These are phyloP conservation scores for Drosophila histrio DNA, from an alignment of 2,888 invertebrate species.

Conservation along the genomic window DNA sequence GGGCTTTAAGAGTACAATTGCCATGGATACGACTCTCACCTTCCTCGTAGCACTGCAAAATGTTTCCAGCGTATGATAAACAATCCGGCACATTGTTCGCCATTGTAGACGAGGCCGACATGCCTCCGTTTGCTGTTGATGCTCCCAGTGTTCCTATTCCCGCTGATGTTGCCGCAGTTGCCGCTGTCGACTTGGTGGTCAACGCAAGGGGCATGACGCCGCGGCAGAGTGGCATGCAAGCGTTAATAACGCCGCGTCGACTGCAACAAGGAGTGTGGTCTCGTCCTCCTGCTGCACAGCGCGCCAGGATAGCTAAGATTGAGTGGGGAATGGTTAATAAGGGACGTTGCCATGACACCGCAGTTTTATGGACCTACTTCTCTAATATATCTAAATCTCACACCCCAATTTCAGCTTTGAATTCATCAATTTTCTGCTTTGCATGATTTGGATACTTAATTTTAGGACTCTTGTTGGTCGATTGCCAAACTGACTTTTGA, in stretches of 20 bases:
- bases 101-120: conserved; percentile 38
- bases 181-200: conserved; percentile 66
- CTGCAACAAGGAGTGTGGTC: conserved; percentile 91
- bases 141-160: conserved; percentile 27
- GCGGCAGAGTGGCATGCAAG: conserved; percentile 90
- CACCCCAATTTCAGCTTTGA: conserved; percentile 34
- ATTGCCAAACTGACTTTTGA: not conserved
- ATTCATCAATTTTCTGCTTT: conserved; percentile 49
- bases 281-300: conserved; percentile 87
- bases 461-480: not conserved
- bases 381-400: not conserved
- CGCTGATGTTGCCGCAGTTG: conserved; percentile 35
- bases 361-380: not conserved
- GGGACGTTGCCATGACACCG: conserved; percentile 25
- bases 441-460: conserved; percentile 16
- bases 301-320: conserved; percentile 81
- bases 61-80: conserved; percentile 92
- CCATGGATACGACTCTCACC: conserved; percentile 85
- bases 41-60: conserved; percentile 94
- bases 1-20: too few species aligned
- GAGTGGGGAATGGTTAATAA: conserved; percentile 40
- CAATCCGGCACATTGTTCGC: conserved; percentile 86
- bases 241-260: conserved; percentile 88
- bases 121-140: conserved; percentile 24
- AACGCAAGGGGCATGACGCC: conserved; percentile 87